Evolutionary conservation across 2,888 invertebrate species (phyloP), one percentile per base, ranked within the genome.

Genomic region (Cactoblastis cactorum): DNA sequence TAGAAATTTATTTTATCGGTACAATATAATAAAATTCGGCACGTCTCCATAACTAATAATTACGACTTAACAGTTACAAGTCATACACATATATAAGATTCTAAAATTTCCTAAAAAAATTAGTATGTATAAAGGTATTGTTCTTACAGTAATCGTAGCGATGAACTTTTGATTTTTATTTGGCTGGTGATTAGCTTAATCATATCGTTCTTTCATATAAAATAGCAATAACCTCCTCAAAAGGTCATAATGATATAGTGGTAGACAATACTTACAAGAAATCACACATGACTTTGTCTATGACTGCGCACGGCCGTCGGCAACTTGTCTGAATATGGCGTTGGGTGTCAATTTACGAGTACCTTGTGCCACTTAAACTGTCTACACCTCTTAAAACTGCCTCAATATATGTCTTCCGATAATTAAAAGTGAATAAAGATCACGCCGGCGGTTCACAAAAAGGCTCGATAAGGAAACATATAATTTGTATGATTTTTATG

Each of bases 401-500:
- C 79, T 72, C 69, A 71, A 69, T 76, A 75, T 70, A 74, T 72
- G 69, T 73, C 67, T 69, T 65, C 62, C 71, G 61, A 76, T 78
- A 78, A 72, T 73, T 76, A 76, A 69, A 74, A 67, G 58, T 69
- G 62, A 67, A 74, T 78, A 77, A 77, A 77, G 65, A 71, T 73
- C 66, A 66, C 65, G 62, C 63, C 64, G 65, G 64, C 68, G 59
- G 58, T 67, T 64, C 62, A 69, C 67, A 58, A 70, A 74, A 78
- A 65, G 62, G 55, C 72, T 74, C 69, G 74, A 80, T 80, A 80
- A 80, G 84, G 84, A 81, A 79, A 73, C 57, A 59, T 62, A 75
- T 81, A 71, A 83, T 85, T 80, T 79, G 78, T 81, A 73, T 70
- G 75, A 78, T 77, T 81, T 85, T 84, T 82, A 83, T 80, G 74